Conservation (phyloP, 2,888 invertebrate species). For the Timandra comae region DNA sequence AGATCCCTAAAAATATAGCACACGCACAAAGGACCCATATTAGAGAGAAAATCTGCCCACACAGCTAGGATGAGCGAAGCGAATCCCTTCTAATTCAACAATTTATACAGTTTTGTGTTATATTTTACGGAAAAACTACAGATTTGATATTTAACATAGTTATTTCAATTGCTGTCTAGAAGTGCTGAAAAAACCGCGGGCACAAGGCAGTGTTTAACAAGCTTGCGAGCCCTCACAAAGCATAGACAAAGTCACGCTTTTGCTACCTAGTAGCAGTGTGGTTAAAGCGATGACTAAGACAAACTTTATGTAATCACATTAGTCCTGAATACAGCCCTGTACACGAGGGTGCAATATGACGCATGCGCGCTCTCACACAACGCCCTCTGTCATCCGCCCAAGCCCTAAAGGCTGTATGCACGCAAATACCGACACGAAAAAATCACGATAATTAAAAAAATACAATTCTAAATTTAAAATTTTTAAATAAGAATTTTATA, state of each 20-base stretch:
- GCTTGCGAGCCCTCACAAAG: no score
- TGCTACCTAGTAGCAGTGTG: neutral
- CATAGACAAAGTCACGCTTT: neutral
- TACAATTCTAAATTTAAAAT: conserved; percentile 8
- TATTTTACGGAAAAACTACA: no score
- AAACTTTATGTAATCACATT: neutral
- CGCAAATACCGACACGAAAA: conserved; percentile 28
- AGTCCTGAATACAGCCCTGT: conserved; percentile 36
- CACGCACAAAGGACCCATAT: no score
- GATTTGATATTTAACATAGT: no score
- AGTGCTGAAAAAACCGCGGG: no score
- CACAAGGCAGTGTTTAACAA: no score
- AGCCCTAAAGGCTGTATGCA: conserved; percentile 45
- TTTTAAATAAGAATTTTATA: conserved; percentile 11
- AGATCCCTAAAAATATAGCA: no score
- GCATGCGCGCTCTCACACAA: conserved; percentile 50
- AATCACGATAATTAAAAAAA: conserved; percentile 23
- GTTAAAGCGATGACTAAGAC: conserved; percentile 1
- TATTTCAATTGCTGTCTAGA: no score
- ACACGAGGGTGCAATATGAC: conserved; percentile 51
- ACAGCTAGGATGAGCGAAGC: no score
- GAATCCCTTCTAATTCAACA: no score
- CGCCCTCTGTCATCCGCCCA: conserved; percentile 40
- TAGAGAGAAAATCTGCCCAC: no score
- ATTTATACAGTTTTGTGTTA: no score